Conservation (phyloP, 2,797 vertebrate genomes). For the Enteromius thamalakanensis region DNA sequence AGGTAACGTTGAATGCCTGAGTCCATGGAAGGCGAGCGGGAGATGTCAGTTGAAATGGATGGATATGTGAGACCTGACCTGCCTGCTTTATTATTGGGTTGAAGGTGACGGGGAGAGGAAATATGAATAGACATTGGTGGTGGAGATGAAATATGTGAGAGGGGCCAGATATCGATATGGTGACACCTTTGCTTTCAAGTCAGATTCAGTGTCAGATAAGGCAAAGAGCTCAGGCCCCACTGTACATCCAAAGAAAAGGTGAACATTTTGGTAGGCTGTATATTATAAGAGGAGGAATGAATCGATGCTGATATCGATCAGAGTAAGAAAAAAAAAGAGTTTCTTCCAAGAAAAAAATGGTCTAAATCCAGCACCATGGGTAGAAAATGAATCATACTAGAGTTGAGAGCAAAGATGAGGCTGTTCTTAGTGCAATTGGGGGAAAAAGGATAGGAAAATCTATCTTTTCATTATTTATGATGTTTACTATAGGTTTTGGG, state of each 20-base stretch:
- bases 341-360: slow-evolving; percentile 19
- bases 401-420: slow-evolving; percentile 29
- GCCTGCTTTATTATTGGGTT: slow-evolving; percentile 54
- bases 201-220: slow-evolving; percentile 26
- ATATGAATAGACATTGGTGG: slow-evolving; percentile 45
- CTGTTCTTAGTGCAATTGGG: slow-evolving; percentile 17
- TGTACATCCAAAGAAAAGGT: slow-evolving; percentile 17
- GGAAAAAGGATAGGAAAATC: slow-evolving; percentile 16
- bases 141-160: slow-evolving; percentile 41
- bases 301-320: slow-evolving; percentile 49
- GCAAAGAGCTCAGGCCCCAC: slow-evolving; percentile 23
- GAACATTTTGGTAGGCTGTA: slow-evolving; percentile 37
- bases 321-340: background rate
- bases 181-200: slow-evolving; percentile 41
- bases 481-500: slow-evolving; percentile 22
- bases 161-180: slow-evolving; percentile 32
- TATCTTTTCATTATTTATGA: slow-evolving; percentile 35
- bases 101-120: slow-evolving; percentile 43
- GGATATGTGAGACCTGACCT: slow-evolving; percentile 59
- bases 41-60: slow-evolving; percentile 59
- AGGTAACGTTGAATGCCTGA: slow-evolving; percentile 50
- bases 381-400: slow-evolving; percentile 48
- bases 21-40: slow-evolving; percentile 49
- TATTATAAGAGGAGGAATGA: slow-evolving; percentile 35
- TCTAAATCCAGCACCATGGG: slow-evolving; percentile 28